Conservation (phyloP, 1,140 invertebrate genomes). For the Archegozetes longisetosus region DNA sequence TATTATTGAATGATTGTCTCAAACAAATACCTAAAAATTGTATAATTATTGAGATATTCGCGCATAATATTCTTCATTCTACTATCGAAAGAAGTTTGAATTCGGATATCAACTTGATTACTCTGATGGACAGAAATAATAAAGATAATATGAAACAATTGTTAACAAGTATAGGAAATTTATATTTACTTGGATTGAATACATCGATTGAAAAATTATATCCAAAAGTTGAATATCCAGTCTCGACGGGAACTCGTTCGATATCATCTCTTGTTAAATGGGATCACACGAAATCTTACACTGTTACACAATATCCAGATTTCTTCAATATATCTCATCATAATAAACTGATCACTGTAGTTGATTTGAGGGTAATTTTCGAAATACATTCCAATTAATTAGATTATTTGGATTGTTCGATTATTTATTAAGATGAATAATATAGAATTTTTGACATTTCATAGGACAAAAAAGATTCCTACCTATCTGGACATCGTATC, state of each 20-base stretch:
- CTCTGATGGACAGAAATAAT: constrained; percentile 32
- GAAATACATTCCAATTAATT: no score
- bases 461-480: constrained; percentile 36
- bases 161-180: constrained; percentile 30
- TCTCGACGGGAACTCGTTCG: constrained; percentile 32
- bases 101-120: constrained; percentile 31
- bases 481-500: constrained; percentile 67
- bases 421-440: background rate
- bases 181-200: constrained; percentile 60
- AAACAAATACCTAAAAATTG: constrained; percentile 55
- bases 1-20: constrained; percentile 68
- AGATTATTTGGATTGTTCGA: constrained; percentile 54
- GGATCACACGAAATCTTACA: constrained; percentile 31
- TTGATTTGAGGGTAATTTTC: background rate
- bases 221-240: constrained; percentile 30
- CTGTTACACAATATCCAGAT: constrained; percentile 10
- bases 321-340: constrained; percentile 8
- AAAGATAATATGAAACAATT: constrained; percentile 1
- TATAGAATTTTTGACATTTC: background rate
- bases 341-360: background rate
- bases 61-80: constrained; percentile 53
- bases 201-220: constrained; percentile 36
- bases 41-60: constrained; percentile 51
- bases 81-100: constrained; percentile 47
- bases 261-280: constrained; percentile 33